Conservation (phyloP, 2,113 vertebrate genomes). For the Myiopsitta monachus region DNA sequence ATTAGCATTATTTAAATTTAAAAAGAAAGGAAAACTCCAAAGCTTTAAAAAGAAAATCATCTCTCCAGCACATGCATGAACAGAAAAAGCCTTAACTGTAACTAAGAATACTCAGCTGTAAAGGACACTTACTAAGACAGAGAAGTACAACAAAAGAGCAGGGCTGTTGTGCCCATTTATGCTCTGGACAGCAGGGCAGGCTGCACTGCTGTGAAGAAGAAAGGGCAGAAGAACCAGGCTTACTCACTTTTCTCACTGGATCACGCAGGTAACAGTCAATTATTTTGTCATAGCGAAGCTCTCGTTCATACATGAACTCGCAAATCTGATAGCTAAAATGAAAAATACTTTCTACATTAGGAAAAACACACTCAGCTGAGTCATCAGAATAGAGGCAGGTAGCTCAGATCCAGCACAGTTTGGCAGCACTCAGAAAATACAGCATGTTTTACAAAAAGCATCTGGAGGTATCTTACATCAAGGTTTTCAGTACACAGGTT, state of each 20-base stretch:
- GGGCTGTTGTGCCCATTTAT: background rate
- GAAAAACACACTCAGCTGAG: background rate
- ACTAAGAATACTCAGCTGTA: background rate
- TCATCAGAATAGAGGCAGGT: background rate
- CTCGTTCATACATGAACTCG: conserved; percentile 95
- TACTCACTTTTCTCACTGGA: conserved; percentile 86
- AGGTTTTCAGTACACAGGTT: background rate
- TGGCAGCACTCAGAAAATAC: background rate
- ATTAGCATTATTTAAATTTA: background rate
- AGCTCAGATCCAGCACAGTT: background rate
- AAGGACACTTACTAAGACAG: background rate
- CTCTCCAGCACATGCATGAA: background rate
- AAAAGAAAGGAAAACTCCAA: background rate
- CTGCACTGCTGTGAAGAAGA: background rate
- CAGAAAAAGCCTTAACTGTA: background rate
- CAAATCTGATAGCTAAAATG: conserved; percentile 91
- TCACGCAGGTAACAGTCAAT: conserved; percentile 93
- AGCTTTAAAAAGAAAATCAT: background rate
- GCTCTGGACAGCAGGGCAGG: background rate
- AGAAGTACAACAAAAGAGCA: background rate
- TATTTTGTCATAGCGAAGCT: conserved; percentile 88
- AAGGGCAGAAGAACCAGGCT: background rate
- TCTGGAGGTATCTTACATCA: background rate
- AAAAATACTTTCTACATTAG: background rate
- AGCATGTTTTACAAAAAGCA: background rate